Conservation (phyloP, 1,140 invertebrate genomes). For the Polyergus mexicanus region DNA sequence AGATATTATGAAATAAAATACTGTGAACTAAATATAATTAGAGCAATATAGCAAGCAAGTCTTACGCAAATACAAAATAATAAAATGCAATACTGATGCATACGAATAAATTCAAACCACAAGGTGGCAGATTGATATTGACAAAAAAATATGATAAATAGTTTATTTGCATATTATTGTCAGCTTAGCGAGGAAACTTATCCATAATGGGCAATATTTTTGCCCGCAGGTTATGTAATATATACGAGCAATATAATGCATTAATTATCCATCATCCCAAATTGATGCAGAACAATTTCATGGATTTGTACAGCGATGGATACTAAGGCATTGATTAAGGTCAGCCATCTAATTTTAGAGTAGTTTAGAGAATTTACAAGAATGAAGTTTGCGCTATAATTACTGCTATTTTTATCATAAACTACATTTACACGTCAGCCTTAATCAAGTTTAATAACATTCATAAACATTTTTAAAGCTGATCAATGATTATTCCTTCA, state of each 20-base stretch:
- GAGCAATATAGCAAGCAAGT: not conserved
- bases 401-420: not conserved
- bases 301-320: conserved; percentile 67
- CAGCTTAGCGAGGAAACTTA: conserved; percentile 22
- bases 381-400: not conserved
- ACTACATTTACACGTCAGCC: too few relatives aligned
- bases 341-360: conserved; percentile 68
- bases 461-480: too few relatives aligned
- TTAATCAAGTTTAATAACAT: too few relatives aligned
- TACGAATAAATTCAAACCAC: not conserved
- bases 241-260: conserved; percentile 60
- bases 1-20: not conserved
- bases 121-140: not conserved
- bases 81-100: not conserved
- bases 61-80: not conserved
- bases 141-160: not conserved
- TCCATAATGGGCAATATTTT: conserved; percentile 77
- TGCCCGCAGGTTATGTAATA: conserved; percentile 73
- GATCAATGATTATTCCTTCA: too few relatives aligned
- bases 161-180: conserved; percentile 6
- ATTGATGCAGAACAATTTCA: conserved; percentile 61
- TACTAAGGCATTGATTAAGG: conserved; percentile 69
- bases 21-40: not conserved
- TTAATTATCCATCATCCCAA: conserved; percentile 64
- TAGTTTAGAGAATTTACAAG: conserved; percentile 53